Evolutionary conservation across 2,797 vertebrate genomes (phyloP).

Genomic region (Spea hammondii): DNA sequence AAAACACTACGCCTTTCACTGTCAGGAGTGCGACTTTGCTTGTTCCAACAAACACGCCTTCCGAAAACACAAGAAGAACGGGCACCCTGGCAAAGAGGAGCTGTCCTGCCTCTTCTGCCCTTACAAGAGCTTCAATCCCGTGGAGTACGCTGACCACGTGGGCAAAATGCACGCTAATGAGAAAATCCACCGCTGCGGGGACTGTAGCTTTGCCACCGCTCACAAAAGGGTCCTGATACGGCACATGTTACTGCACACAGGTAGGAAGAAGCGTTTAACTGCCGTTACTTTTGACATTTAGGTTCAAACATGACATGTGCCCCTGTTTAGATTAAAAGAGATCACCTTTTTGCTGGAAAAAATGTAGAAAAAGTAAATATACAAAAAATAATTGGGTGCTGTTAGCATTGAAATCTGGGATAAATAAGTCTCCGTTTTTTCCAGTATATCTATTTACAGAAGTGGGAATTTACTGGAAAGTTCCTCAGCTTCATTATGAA

Average conservation of each 20-base stretch:
- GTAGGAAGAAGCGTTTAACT: slow-evolving; percentile 59
- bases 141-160: slow-evolving; percentile 85
- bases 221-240: slow-evolving; percentile 91
- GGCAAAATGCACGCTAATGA: slow-evolving; percentile 90
- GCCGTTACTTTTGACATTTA: no score
- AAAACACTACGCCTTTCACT: slow-evolving; percentile 92
- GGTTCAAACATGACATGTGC: no score
- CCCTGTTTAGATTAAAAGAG: no score
- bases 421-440: no score
- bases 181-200: slow-evolving; percentile 87
- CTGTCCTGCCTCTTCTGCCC: slow-evolving; percentile 86
- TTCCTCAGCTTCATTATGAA: no score
- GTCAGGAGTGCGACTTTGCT: slow-evolving; percentile 87
- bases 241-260: slow-evolving; percentile 88
- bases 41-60: slow-evolving; percentile 90
- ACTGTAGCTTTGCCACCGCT: slow-evolving; percentile 87
- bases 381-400: no score
- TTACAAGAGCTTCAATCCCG: slow-evolving; percentile 87
- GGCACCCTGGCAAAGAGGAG: slow-evolving; percentile 80
- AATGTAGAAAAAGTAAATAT: no score
- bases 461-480: no score
- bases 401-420: no score
- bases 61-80: slow-evolving; percentile 85
- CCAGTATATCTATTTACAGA: no score
- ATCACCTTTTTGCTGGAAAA: no score